Percentiles rank a stretch among this genome's conserved stretches.
These are phyloP conservation scores for Eupithecia centaureata DNA, from an alignment of 2,888 invertebrate species.

Conservation along the genomic window DNA sequence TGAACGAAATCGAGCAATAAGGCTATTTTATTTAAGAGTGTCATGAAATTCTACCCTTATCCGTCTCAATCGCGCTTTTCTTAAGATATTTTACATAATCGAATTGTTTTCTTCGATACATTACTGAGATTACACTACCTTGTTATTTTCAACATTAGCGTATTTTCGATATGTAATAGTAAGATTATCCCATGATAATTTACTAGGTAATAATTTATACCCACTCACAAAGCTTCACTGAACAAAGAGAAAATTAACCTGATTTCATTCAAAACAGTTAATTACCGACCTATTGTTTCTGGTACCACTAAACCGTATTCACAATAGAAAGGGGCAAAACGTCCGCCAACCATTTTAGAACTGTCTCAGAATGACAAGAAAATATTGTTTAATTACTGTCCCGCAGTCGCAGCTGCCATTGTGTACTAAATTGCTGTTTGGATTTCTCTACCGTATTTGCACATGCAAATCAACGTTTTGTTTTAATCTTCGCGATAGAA, in stretches of 20 bases:
- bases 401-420: constrained; percentile 73
- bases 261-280: constrained; percentile 12
- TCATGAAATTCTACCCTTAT: not conserved
- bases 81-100: too few species aligned
- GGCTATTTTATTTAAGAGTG: not conserved
- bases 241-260: constrained; percentile 1
- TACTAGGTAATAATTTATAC: not conserved
- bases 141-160: too few species aligned
- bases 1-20: not conserved
- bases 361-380: constrained; percentile 60
- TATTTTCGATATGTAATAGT: not conserved
- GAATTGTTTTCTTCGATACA: too few species aligned
- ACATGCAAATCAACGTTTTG: constrained; percentile 82
- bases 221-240: not conserved
- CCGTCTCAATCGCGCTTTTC: not conserved
- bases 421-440: constrained; percentile 80
- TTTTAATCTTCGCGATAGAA: constrained; percentile 57
- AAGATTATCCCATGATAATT: not conserved
- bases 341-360: constrained; percentile 50
- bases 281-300: constrained; percentile 1
- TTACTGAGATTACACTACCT: too few species aligned
- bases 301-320: not conserved
- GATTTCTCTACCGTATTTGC: constrained; percentile 80
- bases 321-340: constrained; percentile 27
- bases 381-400: constrained; percentile 77